Evolutionary conservation across 1,140 invertebrate species (phyloP).

Genomic region (Drosophila takahashii): DNA sequence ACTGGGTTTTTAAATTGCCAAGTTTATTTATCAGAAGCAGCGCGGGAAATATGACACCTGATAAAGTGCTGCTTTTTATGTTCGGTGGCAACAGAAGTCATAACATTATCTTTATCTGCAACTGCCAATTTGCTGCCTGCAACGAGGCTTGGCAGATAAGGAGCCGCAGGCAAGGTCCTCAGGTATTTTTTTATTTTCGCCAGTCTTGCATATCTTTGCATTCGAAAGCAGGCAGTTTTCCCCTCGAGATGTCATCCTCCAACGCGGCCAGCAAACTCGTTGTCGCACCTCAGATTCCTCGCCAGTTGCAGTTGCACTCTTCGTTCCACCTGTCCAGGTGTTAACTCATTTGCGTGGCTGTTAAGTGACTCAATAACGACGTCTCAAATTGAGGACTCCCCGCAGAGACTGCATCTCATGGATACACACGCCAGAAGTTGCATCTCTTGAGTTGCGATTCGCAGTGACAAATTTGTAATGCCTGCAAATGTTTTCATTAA

Average conservation of each 20-base stretch:
- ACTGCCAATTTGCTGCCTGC: constrained; percentile 74
- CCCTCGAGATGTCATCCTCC: constrained; percentile 13
- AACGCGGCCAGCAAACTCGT: constrained; percentile 21
- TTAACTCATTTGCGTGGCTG: constrained; percentile 76
- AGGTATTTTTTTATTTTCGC: constrained; percentile 3
- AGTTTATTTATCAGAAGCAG: constrained; percentile 67
- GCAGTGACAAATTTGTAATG: constrained; percentile 67
- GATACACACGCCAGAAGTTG: constrained; percentile 4
- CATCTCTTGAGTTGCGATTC: constrained; percentile 26
- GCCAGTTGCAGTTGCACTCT: neutral
- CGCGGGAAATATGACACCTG: constrained; percentile 76
- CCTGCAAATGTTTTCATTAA: constrained; percentile 55
- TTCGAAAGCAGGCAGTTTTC: constrained; percentile 45
- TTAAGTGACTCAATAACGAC: constrained; percentile 78
- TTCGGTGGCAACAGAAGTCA: constrained; percentile 54
- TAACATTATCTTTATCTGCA: constrained; percentile 79
- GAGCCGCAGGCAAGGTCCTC: constrained; percentile 2
- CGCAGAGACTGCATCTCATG: constrained; percentile 45
- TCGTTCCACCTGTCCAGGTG: constrained; percentile 56
- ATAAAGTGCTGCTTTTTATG: constrained; percentile 68
- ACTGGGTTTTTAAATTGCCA: constrained; percentile 47
- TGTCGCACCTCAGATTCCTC: constrained; percentile 14
- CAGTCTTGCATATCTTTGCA: constrained; percentile 73
- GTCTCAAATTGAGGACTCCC: constrained; percentile 69
- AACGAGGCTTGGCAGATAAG: constrained; percentile 57